A percentile compares a stretch with the other conserved stretches of the same genome.
These are phyloP conservation scores for Ariopsis seemanni DNA, from an alignment of 2,113 vertebrate species.

Conservation along the genomic window DNA sequence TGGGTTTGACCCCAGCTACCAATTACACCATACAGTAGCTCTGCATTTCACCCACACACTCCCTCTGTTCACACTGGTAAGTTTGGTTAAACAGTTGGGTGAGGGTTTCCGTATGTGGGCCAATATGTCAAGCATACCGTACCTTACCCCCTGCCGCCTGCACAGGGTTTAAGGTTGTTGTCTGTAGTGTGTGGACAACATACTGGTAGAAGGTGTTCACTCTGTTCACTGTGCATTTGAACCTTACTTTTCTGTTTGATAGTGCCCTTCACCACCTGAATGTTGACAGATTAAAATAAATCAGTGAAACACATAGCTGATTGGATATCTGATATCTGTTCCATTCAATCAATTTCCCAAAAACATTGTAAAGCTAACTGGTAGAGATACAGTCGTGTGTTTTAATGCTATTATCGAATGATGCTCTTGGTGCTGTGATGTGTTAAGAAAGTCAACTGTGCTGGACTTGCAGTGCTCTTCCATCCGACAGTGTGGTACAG, in stretches of 20 bases:
- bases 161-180: conserved; percentile 14
- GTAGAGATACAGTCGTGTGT: not conserved
- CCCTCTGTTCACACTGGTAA: conserved; percentile 24
- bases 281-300: not conserved
- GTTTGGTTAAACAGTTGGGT: conserved; percentile 46
- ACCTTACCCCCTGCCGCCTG: conserved; percentile 24
- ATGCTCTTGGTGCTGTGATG: not conserved
- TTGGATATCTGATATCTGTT: not conserved
- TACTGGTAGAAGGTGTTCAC: conserved; percentile 2
- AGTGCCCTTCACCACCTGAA: not conserved
- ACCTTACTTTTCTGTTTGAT: not conserved
- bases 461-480: not conserved
- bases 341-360: not conserved
- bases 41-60: conserved; percentile 13
- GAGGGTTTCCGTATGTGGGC: conserved; percentile 19
- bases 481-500: not conserved
- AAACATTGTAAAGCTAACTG: not conserved
- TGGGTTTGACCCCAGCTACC: conserved; percentile 56
- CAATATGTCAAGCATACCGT: conserved; percentile 15
- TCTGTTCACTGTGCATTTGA: not conserved
- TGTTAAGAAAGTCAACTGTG: not conserved
- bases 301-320: not conserved
- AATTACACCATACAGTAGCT: conserved; percentile 52
- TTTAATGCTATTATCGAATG: not conserved
- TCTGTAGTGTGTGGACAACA: not conserved